These are phyloP conservation scores for Brachionus asplanchnoidis DNA, from an alignment of 1,140 invertebrate genomes.

Conservation along the genomic window DNA sequence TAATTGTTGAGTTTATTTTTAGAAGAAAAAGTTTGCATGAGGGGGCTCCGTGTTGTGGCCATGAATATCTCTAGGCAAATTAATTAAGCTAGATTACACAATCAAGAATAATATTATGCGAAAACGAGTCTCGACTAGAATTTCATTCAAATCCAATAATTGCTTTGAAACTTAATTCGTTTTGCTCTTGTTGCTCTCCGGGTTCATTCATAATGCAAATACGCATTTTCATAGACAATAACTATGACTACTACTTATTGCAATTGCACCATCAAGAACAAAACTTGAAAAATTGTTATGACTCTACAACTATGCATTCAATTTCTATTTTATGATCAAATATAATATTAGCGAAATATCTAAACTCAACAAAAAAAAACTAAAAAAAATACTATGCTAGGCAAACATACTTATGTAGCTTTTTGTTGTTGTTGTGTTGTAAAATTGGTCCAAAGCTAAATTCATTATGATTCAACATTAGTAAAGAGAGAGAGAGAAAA, in stretches of 20 bases:
- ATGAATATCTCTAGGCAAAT: slow-evolving; percentile 22
- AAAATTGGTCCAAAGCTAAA: not conserved
- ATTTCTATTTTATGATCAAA: slow-evolving; percentile 19
- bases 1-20: not conserved
- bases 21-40: not conserved
- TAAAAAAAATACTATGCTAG: slow-evolving; percentile 27
- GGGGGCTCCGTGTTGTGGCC: not conserved
- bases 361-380: not conserved
- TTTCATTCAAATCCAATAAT: slow-evolving; percentile 21
- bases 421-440: not conserved
- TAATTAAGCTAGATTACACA: slow-evolving; percentile 13
- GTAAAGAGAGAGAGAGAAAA: not conserved
- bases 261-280: not conserved
- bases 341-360: not conserved
- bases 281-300: not conserved
- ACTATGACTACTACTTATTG: slow-evolving; percentile 12
- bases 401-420: slow-evolving; percentile 35
- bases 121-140: slow-evolving; percentile 17
- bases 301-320: slow-evolving; percentile 13
- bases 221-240: slow-evolving; percentile 21
- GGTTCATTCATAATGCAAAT: slow-evolving; percentile 25
- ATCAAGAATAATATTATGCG: slow-evolving; percentile 11
- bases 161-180: not conserved
- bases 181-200: not conserved
- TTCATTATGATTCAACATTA: slow-evolving; percentile 16